Base-by-base conservation (phyloP, 2,888 invertebrate genomes). In the Tachystola acroxantha region DNA sequence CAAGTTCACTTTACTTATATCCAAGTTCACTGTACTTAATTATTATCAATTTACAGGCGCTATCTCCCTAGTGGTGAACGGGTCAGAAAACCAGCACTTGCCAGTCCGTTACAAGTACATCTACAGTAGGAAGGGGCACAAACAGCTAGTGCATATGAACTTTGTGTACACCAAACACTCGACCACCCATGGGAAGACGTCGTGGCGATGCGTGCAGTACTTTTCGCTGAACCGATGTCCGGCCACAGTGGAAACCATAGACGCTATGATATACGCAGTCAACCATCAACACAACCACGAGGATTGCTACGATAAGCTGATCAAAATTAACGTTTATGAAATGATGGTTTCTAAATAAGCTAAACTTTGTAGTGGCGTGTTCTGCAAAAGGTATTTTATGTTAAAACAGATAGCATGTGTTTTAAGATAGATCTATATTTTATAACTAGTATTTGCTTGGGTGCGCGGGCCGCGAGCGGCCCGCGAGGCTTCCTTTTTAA, bases 111-210 rank as follows among this genome's bases (percentile, higher is more conserved):
- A 87, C 60, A 86, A 79, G 47, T 88, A 88, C 51, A 88, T 88
- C 53, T 88, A 81, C 58, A 88, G 88, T 57, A 76, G 88, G 39
- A 88, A 88, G 52, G 88, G 88, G 3, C 88, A 88, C 57, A 88
- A 87, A 63, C 88, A 88, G 47, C 64, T 88, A 48, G 87, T 88
- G 30, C 82, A 87, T 62, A 80, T 78, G 77, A 87, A 87, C 57
- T 88, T 87, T 61, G 87, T 88, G 20, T 88, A 87, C 49, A 88
- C 88, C 5, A 88, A 88, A 62, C 88, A 88, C 61, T 88, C 88
- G 0, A 88, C 88, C 1, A 85, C 84, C 1, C 85, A 88, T 33
- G 88, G 88, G 1, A 88, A 88, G 46, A 88, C 88, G 0, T 87
- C 87, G 0, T 88, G 88, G 88, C 55, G 88, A 25, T 88, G 88